A percentile compares a stretch with the other conserved stretches of the same genome.
These are phyloP conservation scores for Bostrychus sinensis DNA, from an alignment of 2,113 vertebrate species.

Conservation along the genomic window DNA sequence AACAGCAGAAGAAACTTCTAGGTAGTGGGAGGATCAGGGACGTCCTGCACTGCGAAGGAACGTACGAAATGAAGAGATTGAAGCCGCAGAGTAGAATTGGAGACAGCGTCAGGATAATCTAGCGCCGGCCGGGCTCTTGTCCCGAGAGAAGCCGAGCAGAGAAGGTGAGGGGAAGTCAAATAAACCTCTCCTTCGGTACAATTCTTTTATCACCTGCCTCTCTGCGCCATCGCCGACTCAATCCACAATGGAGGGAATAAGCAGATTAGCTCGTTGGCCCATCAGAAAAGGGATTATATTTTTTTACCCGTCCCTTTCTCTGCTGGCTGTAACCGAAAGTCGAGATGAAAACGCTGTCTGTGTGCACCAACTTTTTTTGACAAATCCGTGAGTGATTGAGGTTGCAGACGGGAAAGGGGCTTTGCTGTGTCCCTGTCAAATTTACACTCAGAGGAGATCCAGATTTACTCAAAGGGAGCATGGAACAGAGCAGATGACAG, in stretches of 20 bases:
- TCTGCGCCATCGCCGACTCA: conserved; percentile 48
- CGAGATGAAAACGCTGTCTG: conserved; percentile 58
- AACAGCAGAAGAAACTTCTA: conserved; percentile 32
- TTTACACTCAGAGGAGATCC: conserved; percentile 19
- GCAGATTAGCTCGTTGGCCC: conserved; percentile 69
- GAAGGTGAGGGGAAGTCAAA: conserved; percentile 49
- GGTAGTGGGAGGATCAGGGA: conserved; percentile 37
- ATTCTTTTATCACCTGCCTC: conserved; percentile 66
- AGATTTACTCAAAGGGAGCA: conserved; percentile 43
- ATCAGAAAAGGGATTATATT: conserved; percentile 68
- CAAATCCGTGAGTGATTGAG: conserved; percentile 55
- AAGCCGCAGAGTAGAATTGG: conserved; percentile 30
- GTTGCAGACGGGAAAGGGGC: conserved; percentile 42
- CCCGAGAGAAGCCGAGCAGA: conserved; percentile 26
- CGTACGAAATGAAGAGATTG: conserved; percentile 2
- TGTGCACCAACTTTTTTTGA: conserved; percentile 51
- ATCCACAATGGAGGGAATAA: conserved; percentile 62
- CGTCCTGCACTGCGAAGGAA: conserved; percentile 14
- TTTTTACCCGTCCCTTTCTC: conserved; percentile 47
- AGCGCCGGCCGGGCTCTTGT: conserved; percentile 21
- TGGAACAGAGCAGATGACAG: conserved; percentile 39
- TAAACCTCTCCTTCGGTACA: conserved; percentile 50
- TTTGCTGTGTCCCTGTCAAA: conserved; percentile 56
- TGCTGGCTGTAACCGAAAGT: conserved; percentile 24
- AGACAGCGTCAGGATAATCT: conserved; percentile 53